Conservation (phyloP, 2,797 vertebrate species). For the Lophotriccus pileatus region DNA sequence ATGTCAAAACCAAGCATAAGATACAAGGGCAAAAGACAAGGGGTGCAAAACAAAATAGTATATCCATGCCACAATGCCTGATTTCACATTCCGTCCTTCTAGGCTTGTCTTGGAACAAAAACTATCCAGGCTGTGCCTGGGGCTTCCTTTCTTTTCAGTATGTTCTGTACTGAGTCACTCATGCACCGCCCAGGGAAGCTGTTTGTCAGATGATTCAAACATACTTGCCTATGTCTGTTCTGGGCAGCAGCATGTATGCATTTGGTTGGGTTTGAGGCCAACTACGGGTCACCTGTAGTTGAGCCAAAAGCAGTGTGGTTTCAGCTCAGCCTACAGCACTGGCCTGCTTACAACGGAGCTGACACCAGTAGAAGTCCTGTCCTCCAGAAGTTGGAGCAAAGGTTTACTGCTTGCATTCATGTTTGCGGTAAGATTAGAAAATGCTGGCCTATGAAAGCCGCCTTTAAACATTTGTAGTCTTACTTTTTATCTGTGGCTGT, state of each 20-base stretch:
- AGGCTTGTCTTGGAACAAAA: background rate
- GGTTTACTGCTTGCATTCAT: background rate
- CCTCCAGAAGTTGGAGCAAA: background rate
- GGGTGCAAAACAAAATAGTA: background rate
- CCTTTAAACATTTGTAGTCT: background rate
- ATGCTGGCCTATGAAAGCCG: background rate
- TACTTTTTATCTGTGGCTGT: background rate
- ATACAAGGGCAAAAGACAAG: background rate
- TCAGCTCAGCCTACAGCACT: background rate
- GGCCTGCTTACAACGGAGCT: background rate
- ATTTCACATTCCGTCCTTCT: background rate
- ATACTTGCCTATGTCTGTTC: background rate
- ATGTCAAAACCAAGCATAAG: background rate
- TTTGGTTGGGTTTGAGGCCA: background rate
- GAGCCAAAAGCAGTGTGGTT: background rate
- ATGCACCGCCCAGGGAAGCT: background rate
- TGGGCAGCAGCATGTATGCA: fast-evolving
- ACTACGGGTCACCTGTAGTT: background rate
- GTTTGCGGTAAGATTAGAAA: background rate
- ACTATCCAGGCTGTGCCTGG: background rate
- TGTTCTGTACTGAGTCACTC: background rate
- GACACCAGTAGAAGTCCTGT: background rate
- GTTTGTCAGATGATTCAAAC: background rate
- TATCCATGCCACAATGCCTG: background rate
- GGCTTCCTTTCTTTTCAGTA: background rate